A percentile compares a stretch with the other conserved stretches of the same genome.
Conservation (phyloP, 2,797 vertebrate species). For the Botia kubotai region DNA sequence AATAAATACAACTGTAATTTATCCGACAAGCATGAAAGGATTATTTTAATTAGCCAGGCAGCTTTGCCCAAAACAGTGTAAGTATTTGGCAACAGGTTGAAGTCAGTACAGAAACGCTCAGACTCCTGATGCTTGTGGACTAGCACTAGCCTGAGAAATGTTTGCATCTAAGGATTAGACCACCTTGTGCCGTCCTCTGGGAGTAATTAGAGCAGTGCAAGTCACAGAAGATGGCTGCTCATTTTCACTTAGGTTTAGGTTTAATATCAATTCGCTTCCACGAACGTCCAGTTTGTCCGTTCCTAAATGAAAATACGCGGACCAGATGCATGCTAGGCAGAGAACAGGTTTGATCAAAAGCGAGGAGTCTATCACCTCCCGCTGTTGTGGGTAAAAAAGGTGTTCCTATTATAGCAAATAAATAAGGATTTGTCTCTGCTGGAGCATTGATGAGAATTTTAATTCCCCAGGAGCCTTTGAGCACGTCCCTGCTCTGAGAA, state of each 20-base stretch:
- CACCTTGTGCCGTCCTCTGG: constrained; percentile 64
- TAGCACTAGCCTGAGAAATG: constrained; percentile 48
- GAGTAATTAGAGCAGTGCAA: constrained; percentile 74
- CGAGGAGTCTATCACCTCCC: constrained; percentile 38
- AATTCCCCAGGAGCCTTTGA: constrained; percentile 39
- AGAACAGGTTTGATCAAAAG: constrained; percentile 36
- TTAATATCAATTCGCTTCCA: background rate
- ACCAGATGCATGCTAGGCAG: constrained; percentile 31
- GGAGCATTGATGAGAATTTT: constrained; percentile 42
- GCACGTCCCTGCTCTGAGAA: constrained; percentile 42
- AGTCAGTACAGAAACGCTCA: constrained; percentile 59
- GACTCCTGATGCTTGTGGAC: constrained; percentile 44
- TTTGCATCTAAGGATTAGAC: constrained; percentile 47
- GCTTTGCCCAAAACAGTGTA: constrained; percentile 40
- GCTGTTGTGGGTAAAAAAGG: constrained; percentile 43
- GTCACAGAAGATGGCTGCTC: constrained; percentile 49
- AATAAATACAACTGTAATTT: constrained; percentile 55
- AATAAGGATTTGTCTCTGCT: constrained; percentile 54
- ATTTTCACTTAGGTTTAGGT: constrained; percentile 13
- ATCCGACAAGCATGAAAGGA: constrained; percentile 52
- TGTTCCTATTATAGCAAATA: constrained; percentile 50
- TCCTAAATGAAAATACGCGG: constrained; percentile 72
- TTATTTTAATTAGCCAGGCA: constrained; percentile 56
- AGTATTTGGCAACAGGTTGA: constrained; percentile 67
- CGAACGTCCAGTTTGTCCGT: constrained; percentile 18